Evolutionary conservation across 2,888 invertebrate species (phyloP).

Genomic region (Antheraea yamamai): DNA sequence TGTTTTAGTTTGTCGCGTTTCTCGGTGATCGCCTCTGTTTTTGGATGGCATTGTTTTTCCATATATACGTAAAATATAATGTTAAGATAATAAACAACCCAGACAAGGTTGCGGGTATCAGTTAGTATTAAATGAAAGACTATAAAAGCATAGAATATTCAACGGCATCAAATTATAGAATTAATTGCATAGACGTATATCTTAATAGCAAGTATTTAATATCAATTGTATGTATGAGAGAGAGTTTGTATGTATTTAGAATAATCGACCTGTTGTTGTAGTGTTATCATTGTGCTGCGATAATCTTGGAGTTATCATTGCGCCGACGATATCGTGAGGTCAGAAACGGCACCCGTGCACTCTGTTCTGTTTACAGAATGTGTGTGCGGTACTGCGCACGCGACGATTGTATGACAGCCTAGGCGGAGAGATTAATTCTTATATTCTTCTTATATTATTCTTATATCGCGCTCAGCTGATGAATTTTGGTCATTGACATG

Average conservation of each 20-base stretch:
- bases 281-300: not conserved
- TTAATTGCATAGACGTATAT: not conserved
- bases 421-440: not conserved
- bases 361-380: constrained; percentile 59
- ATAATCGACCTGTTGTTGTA: not conserved
- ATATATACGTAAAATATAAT: too few species aligned
- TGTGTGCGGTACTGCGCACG: constrained; percentile 54
- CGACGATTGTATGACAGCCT: constrained; percentile 60
- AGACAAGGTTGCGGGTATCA: too few species aligned
- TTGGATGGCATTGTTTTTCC: too few species aligned
- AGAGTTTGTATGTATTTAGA: not conserved
- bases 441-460: too few species aligned
- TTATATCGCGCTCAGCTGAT: not conserved
- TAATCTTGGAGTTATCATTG: constrained; percentile 13
- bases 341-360: constrained; percentile 61
- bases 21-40: too few species aligned
- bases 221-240: not conserved
- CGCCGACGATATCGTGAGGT: constrained; percentile 42
- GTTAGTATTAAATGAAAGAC: not conserved
- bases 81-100: too few species aligned
- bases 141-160: not conserved
- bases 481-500: constrained; percentile 12
- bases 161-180: not conserved
- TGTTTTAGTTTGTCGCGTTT: too few species aligned
- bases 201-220: not conserved